phyloP scores from a whole-genome alignment of 2,797 vertebrate species.

The Pithecia hirsuta region DNA sequence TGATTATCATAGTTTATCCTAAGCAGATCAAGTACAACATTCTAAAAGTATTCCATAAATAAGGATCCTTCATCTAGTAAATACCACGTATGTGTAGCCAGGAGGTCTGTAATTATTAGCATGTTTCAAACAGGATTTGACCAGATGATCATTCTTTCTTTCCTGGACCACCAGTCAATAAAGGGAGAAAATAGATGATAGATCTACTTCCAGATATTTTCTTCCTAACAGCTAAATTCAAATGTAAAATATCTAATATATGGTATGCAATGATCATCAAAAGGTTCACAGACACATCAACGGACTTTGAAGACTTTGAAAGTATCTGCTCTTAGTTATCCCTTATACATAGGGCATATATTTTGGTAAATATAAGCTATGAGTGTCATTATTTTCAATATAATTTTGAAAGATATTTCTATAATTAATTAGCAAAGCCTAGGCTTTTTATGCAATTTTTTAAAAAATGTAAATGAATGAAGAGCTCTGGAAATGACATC shows the following conservation, averaged over 20 bases:
- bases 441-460: constrained; percentile 62
- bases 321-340: background rate
- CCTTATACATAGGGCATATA: background rate
- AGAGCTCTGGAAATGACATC: constrained; percentile 74
- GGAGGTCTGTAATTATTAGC: background rate
- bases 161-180: background rate
- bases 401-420: constrained; percentile 75
- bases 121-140: background rate
- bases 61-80: background rate
- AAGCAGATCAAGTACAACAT: background rate
- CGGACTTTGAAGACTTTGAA: background rate
- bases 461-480: constrained; percentile 77
- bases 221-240: background rate
- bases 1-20: background rate
- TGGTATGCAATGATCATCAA: background rate
- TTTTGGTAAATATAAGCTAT: constrained; percentile 70
- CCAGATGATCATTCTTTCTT: background rate
- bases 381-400: constrained; percentile 66
- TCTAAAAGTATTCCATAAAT: background rate
- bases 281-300: background rate
- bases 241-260: background rate
- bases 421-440: constrained; percentile 67
- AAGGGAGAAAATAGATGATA: background rate
- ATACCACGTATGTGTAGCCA: background rate
- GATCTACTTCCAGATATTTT: background rate